Conservation (phyloP, 1,140 invertebrate species). For the Magallana ariakensis region DNA sequence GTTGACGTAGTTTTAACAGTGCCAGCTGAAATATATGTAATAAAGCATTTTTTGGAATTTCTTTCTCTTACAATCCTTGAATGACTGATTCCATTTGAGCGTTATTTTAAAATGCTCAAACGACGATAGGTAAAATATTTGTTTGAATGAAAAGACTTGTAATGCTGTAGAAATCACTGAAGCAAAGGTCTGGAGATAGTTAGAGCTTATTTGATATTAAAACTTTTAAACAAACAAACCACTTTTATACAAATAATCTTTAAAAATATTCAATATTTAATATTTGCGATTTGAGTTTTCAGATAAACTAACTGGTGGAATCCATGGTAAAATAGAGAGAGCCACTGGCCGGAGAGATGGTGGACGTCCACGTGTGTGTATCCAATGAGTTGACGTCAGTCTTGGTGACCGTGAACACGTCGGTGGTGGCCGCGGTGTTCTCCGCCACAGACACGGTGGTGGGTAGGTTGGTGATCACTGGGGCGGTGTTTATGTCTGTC, state of each 20-base stretch:
- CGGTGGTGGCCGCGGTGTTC: constrained; percentile 42
- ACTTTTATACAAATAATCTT: no score
- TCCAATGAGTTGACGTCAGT: constrained; percentile 47
- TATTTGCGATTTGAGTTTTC: no score
- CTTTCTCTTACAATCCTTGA: no score
- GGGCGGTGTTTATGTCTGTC: constrained; percentile 41
- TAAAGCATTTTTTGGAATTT: neutral
- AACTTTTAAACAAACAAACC: no score
- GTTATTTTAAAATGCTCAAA: no score
- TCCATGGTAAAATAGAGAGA: constrained; percentile 37
- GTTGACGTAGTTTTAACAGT: neutral
- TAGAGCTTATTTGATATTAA: no score
- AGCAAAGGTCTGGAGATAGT: no score
- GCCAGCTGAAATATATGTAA: neutral
- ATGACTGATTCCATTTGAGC: no score
- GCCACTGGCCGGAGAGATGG: constrained; percentile 43
- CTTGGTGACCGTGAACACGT: constrained; percentile 18
- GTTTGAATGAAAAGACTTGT: no score
- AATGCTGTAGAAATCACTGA: no score
- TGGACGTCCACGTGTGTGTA: constrained; percentile 35
- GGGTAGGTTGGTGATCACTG: constrained; percentile 53
- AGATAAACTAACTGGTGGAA: constrained; percentile 15
- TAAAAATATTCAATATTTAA: no score
- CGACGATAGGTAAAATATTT: no score
- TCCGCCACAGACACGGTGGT: constrained; percentile 43